Evolutionary conservation across 1,140 invertebrate genomes (phyloP), one percentile per base, ranked within the genome.

Genomic region (Halyomorpha halys): DNA sequence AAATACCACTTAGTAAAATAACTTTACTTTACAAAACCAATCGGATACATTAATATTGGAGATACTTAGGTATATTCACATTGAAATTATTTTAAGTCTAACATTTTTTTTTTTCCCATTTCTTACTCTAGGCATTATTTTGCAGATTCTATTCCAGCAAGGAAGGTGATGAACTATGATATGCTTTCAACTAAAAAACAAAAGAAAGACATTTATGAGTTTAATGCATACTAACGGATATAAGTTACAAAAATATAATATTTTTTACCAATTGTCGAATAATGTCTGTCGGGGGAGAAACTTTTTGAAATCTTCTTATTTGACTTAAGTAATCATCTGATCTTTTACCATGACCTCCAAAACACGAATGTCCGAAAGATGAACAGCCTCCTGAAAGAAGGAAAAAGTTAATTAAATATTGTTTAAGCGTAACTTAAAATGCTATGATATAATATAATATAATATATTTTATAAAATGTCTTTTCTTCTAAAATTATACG

Each of bases 301-400:
- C 23, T 23, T 23, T 56, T 23, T 56, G 53, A 23, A 44, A 30
- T 60, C 59, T 60, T 18, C 30, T n/a, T 23, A 53, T 16, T 45
- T 21, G 51, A n/a, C 27, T 30, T 13, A 27, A 30, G 45, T 44
- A 27, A n/a, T 67, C 63, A 0, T 79, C 78, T 1, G 81, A 81
- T 64, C 83, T 75, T 69, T 84, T 85, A 0, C 83, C 83, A 64
- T 83, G 81, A 0, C 81, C 83, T 14, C 83, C 83, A 64, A 79
- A 83, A 70, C 83, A 85, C 0, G 83, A 83, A 66, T 85, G 83
- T 0, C 83, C 83, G 59, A 82, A 84, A 0, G 79, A 76, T 6
- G 80, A 79, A 68, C 83, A 85, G 9, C 81, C 81, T 51, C 81
- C 82, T 84, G 71, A 14, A n/a, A 74, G 76, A 54, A 71, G 69